Base-by-base conservation (phyloP, 2,888 invertebrate species). In the Villa cingulata region DNA sequence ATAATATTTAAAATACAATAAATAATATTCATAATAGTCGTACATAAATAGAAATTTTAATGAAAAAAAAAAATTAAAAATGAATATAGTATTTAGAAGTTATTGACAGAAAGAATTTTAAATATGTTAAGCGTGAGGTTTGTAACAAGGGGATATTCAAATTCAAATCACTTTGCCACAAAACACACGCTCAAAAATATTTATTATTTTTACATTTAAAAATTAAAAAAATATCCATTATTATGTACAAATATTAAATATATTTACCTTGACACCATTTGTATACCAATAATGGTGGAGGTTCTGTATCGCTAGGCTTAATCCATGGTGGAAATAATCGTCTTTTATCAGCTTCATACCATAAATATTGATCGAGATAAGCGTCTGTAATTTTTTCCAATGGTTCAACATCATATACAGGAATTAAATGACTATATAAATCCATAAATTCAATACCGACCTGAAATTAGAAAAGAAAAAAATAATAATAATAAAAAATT, bases 361-460 rank as follows among this genome's bases (percentile, higher is more conserved):
- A 99, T 43, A 99, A 72, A 70, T 99, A 99, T 70, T 99, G 98
- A 73, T 99, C 98, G 48, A 99, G 73, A 70, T 99, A 99, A 1
- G 98, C 98, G 65, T 99, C 98, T 0, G 98, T 99, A 53, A 99
- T 98, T 72, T 99, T 99, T 70, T 99, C 98, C 47, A 98, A 72
- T 0, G 98, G 98, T 62, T 99, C 98, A 38, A 99, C 96, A 65
- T 99, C 98, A 66, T 98, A 98, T 0, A 99, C 98, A 0, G 98
- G 98, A 53, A 99, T 94, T 52, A 99, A 71, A 64, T 98, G 97
- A 51, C 95, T 96, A 74, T 99, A 99, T 48, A 99, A 75, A 67
- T 99, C 98, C 98, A 99, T 99, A 70, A 99, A 99, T 70, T 99
- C 98, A 60, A 99, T 99, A 39, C 97, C 96, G 49, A 91, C 87